These are phyloP conservation scores for Schizaphis graminum DNA, from an alignment of 2,888 invertebrate genomes.

Conservation along the genomic window DNA sequence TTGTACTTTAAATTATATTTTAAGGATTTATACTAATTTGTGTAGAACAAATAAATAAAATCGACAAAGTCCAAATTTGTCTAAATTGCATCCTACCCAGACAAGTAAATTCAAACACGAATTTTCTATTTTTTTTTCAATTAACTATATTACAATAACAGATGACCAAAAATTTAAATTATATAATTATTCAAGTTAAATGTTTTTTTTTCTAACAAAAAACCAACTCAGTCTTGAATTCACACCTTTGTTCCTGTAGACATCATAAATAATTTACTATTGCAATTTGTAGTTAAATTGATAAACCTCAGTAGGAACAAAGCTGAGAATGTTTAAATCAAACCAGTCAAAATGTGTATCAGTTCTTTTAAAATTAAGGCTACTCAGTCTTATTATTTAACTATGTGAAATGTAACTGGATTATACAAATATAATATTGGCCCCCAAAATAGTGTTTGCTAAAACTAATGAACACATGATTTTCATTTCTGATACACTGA, in stretches of 20 bases:
- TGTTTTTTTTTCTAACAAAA: conserved; percentile 51
- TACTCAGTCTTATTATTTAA: conserved; percentile 66
- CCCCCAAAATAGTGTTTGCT: conserved; percentile 62
- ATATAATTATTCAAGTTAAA: conserved; percentile 57
- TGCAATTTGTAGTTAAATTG: conserved; percentile 59
- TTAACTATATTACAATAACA: conserved; percentile 56
- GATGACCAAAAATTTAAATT: conserved; percentile 61
- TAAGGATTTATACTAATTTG: conserved; percentile 34
- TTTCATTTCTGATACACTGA: conserved; percentile 57
- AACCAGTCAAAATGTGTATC: conserved; percentile 64
- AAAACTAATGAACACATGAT: conserved; percentile 65
- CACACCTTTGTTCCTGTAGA: conserved; percentile 59
- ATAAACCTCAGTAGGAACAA: conserved; percentile 59
- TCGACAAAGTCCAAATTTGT: conserved; percentile 45
- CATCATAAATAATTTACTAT: conserved; percentile 56
- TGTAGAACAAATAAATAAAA: conserved; percentile 52
- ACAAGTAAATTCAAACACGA: conserved; percentile 57
- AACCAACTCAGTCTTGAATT: conserved; percentile 65
- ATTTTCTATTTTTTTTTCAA: conserved; percentile 56
- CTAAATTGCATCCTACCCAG: conserved; percentile 63
- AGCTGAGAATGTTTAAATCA: conserved; percentile 65
- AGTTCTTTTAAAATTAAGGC: conserved; percentile 65
- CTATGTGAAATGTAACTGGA: conserved; percentile 64
- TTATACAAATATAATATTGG: conserved; percentile 61
- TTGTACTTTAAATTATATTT: conserved; percentile 24